These are phyloP conservation scores for Philereme transversata DNA, from an alignment of 2,888 invertebrate genomes.

Conservation along the genomic window DNA sequence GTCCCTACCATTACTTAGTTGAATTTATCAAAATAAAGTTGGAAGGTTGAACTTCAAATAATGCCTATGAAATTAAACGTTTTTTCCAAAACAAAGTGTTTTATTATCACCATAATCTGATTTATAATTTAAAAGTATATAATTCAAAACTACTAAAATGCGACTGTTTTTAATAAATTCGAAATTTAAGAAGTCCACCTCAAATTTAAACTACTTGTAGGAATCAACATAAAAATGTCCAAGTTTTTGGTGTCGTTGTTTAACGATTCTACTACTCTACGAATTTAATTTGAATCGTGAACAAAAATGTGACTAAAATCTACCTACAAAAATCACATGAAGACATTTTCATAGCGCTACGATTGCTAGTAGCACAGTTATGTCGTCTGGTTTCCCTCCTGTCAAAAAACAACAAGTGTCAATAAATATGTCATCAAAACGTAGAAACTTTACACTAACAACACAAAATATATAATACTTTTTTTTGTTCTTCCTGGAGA, in stretches of 20 bases:
- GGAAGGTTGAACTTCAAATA: neutral
- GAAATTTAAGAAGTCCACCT: constrained; percentile 3
- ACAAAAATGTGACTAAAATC: constrained; percentile 60
- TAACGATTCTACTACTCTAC: constrained; percentile 51
- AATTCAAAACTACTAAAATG: too few relatives aligned
- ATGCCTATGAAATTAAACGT: neutral
- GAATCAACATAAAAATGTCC: constrained; percentile 37
- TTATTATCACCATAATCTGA: too few relatives aligned
- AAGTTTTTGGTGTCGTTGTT: constrained; percentile 72
- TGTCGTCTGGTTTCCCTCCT: constrained; percentile 99
- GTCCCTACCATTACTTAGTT: constrained; percentile 19
- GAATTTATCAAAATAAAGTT: constrained; percentile 3
- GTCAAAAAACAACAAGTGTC: constrained; percentile 46
- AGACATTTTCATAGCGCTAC: constrained; percentile 89
- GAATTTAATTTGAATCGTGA: constrained; percentile 58
- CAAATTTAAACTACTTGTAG: neutral
- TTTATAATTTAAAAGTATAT: too few relatives aligned
- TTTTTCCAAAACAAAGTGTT: too few relatives aligned
- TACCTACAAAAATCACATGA: constrained; percentile 65
- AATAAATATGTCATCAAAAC: neutral
- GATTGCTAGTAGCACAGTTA: constrained; percentile 97
- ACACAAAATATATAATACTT: too few relatives aligned
- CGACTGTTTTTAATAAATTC: neutral
- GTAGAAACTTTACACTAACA: too few relatives aligned
- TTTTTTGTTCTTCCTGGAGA: too few relatives aligned